These are phyloP conservation scores for Cnemophilus loriae DNA, from an alignment of 2,113 vertebrate species.

Conservation along the genomic window DNA sequence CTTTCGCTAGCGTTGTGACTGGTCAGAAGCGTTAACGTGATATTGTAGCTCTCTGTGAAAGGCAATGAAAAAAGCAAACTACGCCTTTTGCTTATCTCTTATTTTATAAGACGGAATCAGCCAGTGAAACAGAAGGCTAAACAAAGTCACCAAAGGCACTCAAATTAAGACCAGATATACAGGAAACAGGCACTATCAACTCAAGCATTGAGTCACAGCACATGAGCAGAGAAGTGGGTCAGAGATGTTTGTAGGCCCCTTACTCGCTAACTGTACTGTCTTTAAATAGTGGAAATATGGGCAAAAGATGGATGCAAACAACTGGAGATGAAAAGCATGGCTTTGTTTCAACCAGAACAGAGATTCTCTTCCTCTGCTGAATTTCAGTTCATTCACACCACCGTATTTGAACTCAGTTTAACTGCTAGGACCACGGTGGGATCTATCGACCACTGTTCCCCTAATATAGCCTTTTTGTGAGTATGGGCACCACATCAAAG, in stretches of 20 bases:
- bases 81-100: background rate
- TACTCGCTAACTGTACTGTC: background rate
- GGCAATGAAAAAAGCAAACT: background rate
- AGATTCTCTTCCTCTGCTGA: background rate
- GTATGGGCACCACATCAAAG: background rate
- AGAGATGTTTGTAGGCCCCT: background rate
- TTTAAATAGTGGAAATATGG: background rate
- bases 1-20: background rate
- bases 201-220: background rate
- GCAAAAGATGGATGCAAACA: background rate
- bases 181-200: background rate
- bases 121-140: background rate
- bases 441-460: background rate
- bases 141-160: background rate
- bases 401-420: background rate
- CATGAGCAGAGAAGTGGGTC: background rate
- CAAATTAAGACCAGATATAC: background rate
- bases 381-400: background rate
- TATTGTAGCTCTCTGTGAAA: background rate
- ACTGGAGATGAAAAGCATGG: background rate
- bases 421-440: background rate
- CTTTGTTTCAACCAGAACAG: background rate
- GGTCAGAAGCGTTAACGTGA: background rate
- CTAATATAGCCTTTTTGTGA: background rate
- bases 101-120: background rate